Evolutionary conservation across 2,797 vertebrate genomes (phyloP).

Genomic region (Poecilia wingei): DNA sequence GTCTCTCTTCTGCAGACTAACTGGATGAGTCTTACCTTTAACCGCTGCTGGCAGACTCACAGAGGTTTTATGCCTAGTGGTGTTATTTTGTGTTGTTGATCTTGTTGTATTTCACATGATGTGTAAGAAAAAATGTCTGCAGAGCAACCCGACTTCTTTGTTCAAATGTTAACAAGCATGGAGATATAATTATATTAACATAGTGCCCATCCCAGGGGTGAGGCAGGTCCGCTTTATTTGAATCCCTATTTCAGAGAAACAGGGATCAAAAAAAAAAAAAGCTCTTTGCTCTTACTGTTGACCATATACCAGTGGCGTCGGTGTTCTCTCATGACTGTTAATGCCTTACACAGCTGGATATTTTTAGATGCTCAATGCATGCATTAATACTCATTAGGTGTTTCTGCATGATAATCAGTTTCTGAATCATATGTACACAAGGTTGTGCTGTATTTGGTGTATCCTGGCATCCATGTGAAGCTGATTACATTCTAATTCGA

Average conservation of each 20-base stretch:
- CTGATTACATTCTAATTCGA: slow-evolving; percentile 20
- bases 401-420: slow-evolving; percentile 29
- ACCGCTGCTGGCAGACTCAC: no score
- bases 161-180: no score
- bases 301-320: not conserved
- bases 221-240: not conserved
- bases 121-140: no score
- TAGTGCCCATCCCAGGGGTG: not conserved
- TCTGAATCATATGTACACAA: not conserved
- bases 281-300: not conserved
- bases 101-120: no score
- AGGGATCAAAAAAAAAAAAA: not conserved
- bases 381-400: slow-evolving; percentile 12
- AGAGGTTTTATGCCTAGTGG: no score
- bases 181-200: not conserved
- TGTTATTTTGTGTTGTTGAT: no score
- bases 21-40: no score
- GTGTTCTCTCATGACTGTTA: not conserved
- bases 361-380: not conserved
- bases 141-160: no score
- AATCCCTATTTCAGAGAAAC: not conserved
- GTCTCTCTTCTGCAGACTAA: no score
- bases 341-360: slow-evolving; percentile 1
- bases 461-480: slow-evolving; percentile 26
- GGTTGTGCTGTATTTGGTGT: slow-evolving; percentile 23